Evolutionary conservation across 2,113 vertebrate genomes (phyloP).

Genomic region (Psilopsiagon aurifrons): DNA sequence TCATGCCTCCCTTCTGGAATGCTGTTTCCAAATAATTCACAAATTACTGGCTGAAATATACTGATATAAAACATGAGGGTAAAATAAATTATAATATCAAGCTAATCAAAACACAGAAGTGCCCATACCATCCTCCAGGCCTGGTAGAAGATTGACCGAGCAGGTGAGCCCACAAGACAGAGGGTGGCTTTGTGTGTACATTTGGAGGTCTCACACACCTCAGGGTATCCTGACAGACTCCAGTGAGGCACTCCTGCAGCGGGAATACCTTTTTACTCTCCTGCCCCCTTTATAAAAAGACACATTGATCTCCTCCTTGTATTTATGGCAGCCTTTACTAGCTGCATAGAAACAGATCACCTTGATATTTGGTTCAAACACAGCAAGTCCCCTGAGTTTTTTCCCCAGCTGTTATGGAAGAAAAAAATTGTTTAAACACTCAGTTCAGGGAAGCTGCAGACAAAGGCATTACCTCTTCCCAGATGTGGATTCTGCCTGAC

Average conservation of each 20-base stretch:
- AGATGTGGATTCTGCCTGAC: constrained; percentile 58
- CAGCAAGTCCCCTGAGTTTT: constrained; percentile 31
- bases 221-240: background rate
- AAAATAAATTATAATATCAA: background rate
- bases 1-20: background rate
- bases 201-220: background rate
- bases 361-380: constrained; percentile 59
- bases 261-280: background rate
- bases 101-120: background rate
- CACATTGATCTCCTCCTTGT: constrained; percentile 1
- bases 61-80: background rate
- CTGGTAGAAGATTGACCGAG: fast-evolving
- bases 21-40: background rate
- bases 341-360: constrained; percentile 33
- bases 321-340: constrained; percentile 34
- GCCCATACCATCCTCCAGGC: background rate
- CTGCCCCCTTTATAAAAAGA: background rate
- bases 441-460: constrained; percentile 51
- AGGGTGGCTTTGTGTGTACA: background rate
- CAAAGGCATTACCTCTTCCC: constrained; percentile 53
- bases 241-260: background rate
- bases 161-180: background rate
- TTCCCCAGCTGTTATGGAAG: constrained; percentile 42
- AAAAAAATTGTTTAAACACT: constrained; percentile 49
- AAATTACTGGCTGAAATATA: background rate